Percentiles rank a stretch among this genome's conserved stretches.
Conservation (phyloP, 2,888 invertebrate species). For the Ferrisia virgata region DNA sequence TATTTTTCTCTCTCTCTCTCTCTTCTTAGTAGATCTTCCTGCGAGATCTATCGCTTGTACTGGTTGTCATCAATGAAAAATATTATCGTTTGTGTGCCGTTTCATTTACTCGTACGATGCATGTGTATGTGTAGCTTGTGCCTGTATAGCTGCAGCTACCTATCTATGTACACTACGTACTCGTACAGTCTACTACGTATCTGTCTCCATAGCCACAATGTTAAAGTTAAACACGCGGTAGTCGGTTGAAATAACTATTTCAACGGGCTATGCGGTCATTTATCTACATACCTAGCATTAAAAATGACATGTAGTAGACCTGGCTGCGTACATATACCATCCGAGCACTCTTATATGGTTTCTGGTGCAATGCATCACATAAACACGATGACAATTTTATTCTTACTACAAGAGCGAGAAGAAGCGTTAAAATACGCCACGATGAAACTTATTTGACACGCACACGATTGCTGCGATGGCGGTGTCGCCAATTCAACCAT, state of each 20-base stretch:
- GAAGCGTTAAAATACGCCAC: too few species aligned
- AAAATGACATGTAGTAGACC: background rate
- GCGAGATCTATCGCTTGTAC: too few species aligned
- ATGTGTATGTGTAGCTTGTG: background rate
- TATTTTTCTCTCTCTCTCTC: too few species aligned
- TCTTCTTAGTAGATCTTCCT: too few species aligned
- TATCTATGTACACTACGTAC: background rate
- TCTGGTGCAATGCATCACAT: background rate
- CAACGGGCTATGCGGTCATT: background rate
- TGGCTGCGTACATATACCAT: background rate
- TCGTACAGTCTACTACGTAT: too few species aligned
- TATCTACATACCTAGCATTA: background rate
- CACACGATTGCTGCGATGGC: too few species aligned
- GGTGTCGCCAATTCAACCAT: too few species aligned
- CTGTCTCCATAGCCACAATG: too few species aligned
- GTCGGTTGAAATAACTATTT: background rate
- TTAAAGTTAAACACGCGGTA: background rate
- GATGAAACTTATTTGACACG: too few species aligned
- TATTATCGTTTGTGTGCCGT: background rate
- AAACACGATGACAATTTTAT: too few species aligned
- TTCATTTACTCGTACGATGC: too few species aligned
- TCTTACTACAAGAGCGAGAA: too few species aligned
- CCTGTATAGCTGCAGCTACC: background rate
- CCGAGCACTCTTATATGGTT: background rate
- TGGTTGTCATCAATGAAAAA: background rate